Conservation (phyloP, 2,113 vertebrate genomes). For the Spermophilus dauricus region DNA sequence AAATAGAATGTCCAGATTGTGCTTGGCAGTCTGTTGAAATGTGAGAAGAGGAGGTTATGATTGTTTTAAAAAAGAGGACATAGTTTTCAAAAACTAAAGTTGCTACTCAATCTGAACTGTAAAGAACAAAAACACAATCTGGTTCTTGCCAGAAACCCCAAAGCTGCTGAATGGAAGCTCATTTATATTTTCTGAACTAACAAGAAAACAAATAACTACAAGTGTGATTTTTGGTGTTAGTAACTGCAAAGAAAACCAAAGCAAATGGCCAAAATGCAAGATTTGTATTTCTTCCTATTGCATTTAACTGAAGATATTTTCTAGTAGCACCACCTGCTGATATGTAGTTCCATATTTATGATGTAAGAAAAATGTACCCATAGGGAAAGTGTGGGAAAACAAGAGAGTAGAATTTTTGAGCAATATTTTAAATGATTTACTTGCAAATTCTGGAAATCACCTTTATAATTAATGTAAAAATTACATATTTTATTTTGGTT, state of each 20-base stretch:
- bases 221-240: not conserved
- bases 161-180: fast-evolving
- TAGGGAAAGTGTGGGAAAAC: no score
- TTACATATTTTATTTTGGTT: not conserved
- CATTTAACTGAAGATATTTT: not conserved
- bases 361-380: not conserved
- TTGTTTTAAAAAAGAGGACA: not conserved
- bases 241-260: not conserved
- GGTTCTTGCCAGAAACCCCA: not conserved
- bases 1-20: not conserved
- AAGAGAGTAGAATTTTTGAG: not conserved
- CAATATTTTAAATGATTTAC: not conserved
- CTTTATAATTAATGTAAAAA: not conserved
- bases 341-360: not conserved
- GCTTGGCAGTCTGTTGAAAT: not conserved
- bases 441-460: not conserved
- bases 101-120: not conserved
- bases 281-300: not conserved
- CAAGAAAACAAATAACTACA: not conserved
- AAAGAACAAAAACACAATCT: not conserved
- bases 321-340: not conserved
- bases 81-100: not conserved
- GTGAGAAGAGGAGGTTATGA: not conserved
- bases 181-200: not conserved
- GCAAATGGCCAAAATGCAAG: not conserved